Evolutionary conservation across 2,113 vertebrate genomes (phyloP), one percentile per base, ranked within the genome.

Genomic region (Chaetura pelagica): DNA sequence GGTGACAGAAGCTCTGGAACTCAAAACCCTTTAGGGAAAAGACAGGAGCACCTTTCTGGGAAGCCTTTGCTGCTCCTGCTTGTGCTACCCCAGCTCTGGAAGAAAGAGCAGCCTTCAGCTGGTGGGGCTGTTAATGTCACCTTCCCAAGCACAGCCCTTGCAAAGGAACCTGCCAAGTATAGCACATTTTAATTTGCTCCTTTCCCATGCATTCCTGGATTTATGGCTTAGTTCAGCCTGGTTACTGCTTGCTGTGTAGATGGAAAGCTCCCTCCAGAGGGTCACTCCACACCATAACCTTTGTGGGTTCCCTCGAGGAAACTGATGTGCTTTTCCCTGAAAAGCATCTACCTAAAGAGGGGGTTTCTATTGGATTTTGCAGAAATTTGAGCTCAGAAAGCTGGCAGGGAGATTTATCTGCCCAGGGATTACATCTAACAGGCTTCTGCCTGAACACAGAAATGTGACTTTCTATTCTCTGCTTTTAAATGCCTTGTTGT

Each of bases 181-280:
- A 10, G 79, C 96, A 93, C 91, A 0, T 91, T 83, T 96, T 95
- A 77, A 93, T 94, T 90, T 66, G 95, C 79, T 83, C 34, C 72
- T 94, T 96, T 94, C 94, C 94, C 96, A 91, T 2, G 42, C 91
- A 85, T 96, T 96, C 94, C 95, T 44, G 86, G 52, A 10, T 95
- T 96, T 96, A 94, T 4, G 87, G 94, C 81, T 63, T 4, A 0
- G 44, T 55, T 82, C 75, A 8, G 83, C n/a, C 84, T 21, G 48
- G 78, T 63, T 42, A 32, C 49, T 35, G 67, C n/a, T 69, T 2
- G 22, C 61, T n/a, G 18, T 1, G 4, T 2, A 14, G 76, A 52
- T 6, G 30, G 27, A 59, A 82, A 96, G 35, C 78, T 82, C 66
- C 74, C 87, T 85, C 58, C 71, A n/a, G 94, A 83, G 87, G 71